Conservation (phyloP, 2,888 invertebrate genomes). For the Cotesia congregata region DNA sequence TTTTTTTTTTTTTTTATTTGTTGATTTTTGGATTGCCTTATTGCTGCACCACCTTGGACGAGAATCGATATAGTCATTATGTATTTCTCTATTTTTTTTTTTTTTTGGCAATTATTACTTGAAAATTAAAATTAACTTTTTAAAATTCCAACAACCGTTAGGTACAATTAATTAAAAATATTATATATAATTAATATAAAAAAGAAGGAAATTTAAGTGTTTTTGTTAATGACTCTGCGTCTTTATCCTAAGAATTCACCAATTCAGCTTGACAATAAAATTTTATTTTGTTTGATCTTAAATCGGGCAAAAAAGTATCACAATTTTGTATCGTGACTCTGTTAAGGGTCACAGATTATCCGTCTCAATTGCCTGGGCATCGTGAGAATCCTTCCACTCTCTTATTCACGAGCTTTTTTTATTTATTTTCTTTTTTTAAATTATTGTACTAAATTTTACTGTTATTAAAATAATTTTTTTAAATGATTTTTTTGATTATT, state of each 20-base stretch:
- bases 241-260: background rate
- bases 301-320: background rate
- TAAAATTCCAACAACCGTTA: too few relatives aligned
- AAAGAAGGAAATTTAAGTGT: background rate
- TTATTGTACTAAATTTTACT: background rate
- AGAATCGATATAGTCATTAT: too few relatives aligned
- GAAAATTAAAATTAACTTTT: too few relatives aligned
- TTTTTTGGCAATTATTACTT: too few relatives aligned
- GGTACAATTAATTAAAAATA: too few relatives aligned
- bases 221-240: background rate
- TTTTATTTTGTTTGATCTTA: background rate
- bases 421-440: background rate
- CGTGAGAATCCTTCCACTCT: conserved; percentile 26
- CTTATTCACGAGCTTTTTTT: conserved; percentile 14
- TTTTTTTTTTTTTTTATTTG: too few relatives aligned
- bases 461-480: background rate
- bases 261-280: conserved; percentile 1
- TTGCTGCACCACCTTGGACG: too few relatives aligned
- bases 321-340: background rate
- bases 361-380: conserved; percentile 20
- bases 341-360: conserved; percentile 30
- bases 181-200: too few relatives aligned
- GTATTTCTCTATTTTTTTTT: too few relatives aligned
- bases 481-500: background rate
- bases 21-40: too few relatives aligned